Base-by-base conservation (phyloP, 2,113 vertebrate genomes). In the Caretta caretta region DNA sequence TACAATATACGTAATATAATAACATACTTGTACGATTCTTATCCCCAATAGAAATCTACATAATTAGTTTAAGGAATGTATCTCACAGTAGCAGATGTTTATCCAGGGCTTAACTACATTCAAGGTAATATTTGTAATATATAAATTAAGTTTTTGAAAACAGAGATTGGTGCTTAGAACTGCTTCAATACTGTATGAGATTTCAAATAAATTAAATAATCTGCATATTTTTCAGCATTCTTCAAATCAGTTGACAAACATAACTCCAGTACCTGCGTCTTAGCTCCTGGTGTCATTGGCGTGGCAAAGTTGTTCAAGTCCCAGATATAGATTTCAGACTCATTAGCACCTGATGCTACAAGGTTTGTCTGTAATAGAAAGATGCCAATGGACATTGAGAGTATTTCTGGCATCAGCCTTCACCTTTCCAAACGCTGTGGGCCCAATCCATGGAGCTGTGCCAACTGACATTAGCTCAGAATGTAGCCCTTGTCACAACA, bases 301-400 rank as follows among this genome's bases (percentile, higher is more conserved):
- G 99, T 98, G 75, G 98, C 98, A 95, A 99, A 99, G 96, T 98
- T 99, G 96, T 99, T 99, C 96, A 99, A 98, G 97, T 99, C 99
- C 99, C 99, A 99, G 97, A 99, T 99, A 83, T 99, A 99, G 97
- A 99, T 99, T 98, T 99, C 99, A 62, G 99, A 99, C 93, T 99
- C 99, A 85, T 99, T 99, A 93, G 99, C 99, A 95, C 99, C 99
- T 80, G 99, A 99, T 8, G 99, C 99, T 51, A 99, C 98, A 88
- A 99, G 98, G 97, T 99, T 99, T 62, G 98, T 98, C 99, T 99
- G 97, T 56, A 97, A 92, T 48, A 91, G 69, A 88, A 90, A 98
- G 93, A 90, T 79, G 89, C 46, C 56, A 91, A 85, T 0, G 92
- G 42, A 87, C 1, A 25, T 57, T 76, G 84, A n/a, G 65, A 90